Evolutionary conservation across 1,140 invertebrate species (phyloP).

Genomic region (Brachionus plicatilis): DNA sequence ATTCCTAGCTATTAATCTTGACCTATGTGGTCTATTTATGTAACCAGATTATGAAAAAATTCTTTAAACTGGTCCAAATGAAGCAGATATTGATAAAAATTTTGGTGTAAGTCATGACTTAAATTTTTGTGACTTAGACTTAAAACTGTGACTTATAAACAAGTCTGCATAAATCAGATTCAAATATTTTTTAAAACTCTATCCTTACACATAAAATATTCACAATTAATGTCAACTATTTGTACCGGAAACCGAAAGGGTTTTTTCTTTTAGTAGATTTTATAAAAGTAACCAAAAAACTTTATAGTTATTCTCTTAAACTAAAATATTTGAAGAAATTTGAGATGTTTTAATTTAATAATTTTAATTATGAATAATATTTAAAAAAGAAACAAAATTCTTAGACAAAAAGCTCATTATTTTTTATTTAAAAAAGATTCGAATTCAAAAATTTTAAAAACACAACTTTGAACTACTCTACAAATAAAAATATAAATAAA

Average conservation of each 20-base stretch:
- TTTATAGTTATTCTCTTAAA: not conserved
- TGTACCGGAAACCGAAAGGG: not conserved
- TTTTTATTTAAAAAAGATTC: not conserved
- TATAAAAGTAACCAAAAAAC: not conserved
- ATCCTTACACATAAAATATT: not conserved
- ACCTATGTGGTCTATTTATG: too few relatives aligned
- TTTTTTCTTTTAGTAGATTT: not conserved
- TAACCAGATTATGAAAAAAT: too few relatives aligned
- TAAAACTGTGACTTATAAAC: too few relatives aligned
- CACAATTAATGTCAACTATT: not conserved
- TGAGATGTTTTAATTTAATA: not conserved
- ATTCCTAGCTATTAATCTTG: too few relatives aligned
- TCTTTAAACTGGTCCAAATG: too few relatives aligned
- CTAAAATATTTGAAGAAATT: not conserved
- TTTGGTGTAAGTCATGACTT: too few relatives aligned
- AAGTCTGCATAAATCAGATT: too few relatives aligned
- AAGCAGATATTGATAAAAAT: too few relatives aligned
- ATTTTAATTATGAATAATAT: too few relatives aligned
- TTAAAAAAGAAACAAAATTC: not conserved
- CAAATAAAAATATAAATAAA: too few relatives aligned
- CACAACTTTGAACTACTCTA: not conserved
- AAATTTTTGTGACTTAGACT: too few relatives aligned
- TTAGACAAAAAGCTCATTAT: not conserved
- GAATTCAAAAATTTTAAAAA: not conserved
- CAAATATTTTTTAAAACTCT: not conserved